Evolutionary conservation across 2,888 invertebrate species (phyloP), one percentile per base, ranked within the genome.

Genomic region (Strigamia transsilvanica): DNA sequence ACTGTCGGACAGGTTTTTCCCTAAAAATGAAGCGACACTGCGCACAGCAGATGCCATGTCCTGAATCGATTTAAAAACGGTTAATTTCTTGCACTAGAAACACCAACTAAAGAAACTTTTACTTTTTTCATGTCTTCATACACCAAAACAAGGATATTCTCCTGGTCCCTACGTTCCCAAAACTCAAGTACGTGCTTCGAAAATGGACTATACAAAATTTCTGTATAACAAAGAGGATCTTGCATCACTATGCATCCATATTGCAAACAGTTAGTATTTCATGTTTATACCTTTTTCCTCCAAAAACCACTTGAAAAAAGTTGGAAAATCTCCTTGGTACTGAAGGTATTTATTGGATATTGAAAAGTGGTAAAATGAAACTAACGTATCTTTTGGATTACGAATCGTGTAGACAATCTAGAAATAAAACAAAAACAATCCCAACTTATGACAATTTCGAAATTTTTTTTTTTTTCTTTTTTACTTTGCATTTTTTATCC

Each of bases 341-440:
- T 80, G 6, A n/a, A 61, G 10, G 7, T 61, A 34, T 18, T 4
- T 3, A 42, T 80, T 46, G 7, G 9, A 15, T 3, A 27, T 34
- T 10, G 7, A 10, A 79, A 80, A 80, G 21, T 80, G 93, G 86
- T 93, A 96, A 88, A 92, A 95, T 0, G 96, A 96, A 0, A 95
- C 93, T 0, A 92, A 92, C 0, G 94, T 94, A 87, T 96, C 96
- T 87, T 94, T 93, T 0, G 96, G 95, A 88, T 96, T 94, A 82
- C 96, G 90, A 0, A 94, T 93, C 0, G 96, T 92, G 86, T 96
- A 96, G 80, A 96, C 91, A 27, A 95, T 92, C 94, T 95, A 85
- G 38, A 82, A n/a, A n/a, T n/a, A n/a, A n/a, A n/a, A n/a, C n/a
- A n/a, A n/a, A n/a, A n/a, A n/a, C n/a, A n/a, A n/a, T n/a, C n/a